Conservation (phyloP, 2,113 vertebrate species). For the Tenebrosternarchus preto region DNA sequence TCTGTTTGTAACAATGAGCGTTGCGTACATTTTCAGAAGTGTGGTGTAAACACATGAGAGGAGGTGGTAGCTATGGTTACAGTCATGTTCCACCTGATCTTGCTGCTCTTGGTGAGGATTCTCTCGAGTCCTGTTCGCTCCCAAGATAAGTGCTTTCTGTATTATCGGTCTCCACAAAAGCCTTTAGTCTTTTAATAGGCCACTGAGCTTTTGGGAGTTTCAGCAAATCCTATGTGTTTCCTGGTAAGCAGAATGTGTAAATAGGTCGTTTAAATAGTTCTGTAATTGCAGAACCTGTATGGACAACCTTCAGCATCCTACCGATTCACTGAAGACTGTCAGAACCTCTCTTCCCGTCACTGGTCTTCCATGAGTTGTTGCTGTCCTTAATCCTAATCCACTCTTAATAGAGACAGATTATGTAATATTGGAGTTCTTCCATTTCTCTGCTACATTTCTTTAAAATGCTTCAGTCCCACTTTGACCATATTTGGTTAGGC, state of each 20-base stretch:
- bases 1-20: no score
- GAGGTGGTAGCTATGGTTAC: no score
- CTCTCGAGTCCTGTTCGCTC: not conserved
- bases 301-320: not conserved
- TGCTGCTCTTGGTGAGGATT: not conserved
- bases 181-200: conserved; percentile 2
- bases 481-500: no score
- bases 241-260: not conserved
- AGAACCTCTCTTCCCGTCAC: conserved; percentile 20
- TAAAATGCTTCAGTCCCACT: no score
- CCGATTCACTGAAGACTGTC: not conserved
- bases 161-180: not conserved
- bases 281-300: not conserved
- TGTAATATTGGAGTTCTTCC: no score
- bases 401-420: no score
- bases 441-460: no score
- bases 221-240: not conserved
- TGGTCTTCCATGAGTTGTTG: no score
- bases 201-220: not conserved
- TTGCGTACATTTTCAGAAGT: no score
- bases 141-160: not conserved
- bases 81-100: no score
- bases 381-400: no score
- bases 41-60: no score
- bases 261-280: conserved; percentile 1